Conservation (phyloP, 2,888 invertebrate species). For the Thereva nobilitata region DNA sequence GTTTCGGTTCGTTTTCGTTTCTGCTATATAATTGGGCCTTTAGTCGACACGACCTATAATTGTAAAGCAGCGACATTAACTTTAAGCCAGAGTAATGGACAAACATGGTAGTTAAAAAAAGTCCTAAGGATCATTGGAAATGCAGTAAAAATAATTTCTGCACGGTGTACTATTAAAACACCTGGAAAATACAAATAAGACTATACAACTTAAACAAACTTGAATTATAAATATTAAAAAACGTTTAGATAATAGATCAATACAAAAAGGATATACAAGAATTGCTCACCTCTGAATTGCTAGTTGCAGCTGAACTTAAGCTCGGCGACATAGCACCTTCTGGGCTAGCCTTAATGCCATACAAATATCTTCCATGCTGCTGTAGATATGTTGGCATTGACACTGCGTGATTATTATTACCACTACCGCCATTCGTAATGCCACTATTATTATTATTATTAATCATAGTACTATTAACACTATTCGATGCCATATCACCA, state of each 20-base stretch:
- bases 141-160: too few relatives aligned
- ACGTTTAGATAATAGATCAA: background rate
- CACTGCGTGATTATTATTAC: background rate
- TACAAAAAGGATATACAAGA: constrained; percentile 63
- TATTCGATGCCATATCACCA: constrained; percentile 41
- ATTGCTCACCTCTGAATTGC: constrained; percentile 73
- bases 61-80: too few relatives aligned
- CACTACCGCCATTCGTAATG: background rate
- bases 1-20: too few relatives aligned
- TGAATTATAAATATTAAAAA: background rate
- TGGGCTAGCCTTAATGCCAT: constrained; percentile 59
- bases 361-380: constrained; percentile 56
- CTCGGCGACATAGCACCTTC: constrained; percentile 67
- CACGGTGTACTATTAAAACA: too few relatives aligned
- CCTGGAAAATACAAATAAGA: too few relatives aligned
- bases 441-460: constrained; percentile 14
- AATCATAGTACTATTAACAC: constrained; percentile 30
- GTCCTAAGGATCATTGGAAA: too few relatives aligned
- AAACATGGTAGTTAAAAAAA: too few relatives aligned
- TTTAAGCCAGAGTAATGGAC: too few relatives aligned
- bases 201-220: too few relatives aligned
- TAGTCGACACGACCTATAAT: too few relatives aligned
- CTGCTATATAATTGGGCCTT: too few relatives aligned
- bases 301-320: constrained; percentile 76
- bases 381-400: constrained; percentile 45